phyloP scores from a whole-genome alignment of 2,888 invertebrate species.

The Criorhina ranunculi region DNA sequence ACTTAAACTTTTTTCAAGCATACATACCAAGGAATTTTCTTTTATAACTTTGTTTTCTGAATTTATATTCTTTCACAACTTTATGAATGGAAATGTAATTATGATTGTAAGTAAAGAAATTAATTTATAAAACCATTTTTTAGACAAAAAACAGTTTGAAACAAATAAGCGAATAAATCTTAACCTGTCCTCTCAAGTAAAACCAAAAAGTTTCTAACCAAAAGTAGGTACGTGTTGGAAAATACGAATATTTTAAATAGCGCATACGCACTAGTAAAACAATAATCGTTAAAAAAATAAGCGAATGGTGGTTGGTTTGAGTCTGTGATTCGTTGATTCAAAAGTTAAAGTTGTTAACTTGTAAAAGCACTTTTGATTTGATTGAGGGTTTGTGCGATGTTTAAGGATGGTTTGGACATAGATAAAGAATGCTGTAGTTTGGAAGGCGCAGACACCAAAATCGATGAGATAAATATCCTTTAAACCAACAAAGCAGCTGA shows the following conservation, averaged over 20 bases:
- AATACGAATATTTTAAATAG: slow-evolving; percentile 1
- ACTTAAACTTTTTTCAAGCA: too few relatives aligned
- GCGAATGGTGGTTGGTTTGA: background rate
- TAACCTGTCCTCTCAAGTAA: background rate
- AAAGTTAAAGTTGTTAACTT: background rate
- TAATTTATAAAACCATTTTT: slow-evolving; percentile 3
- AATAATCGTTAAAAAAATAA: background rate
- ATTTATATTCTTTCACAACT: background rate
- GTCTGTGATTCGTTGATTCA: background rate
- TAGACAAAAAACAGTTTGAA: background rate
- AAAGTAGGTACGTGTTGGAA: slow-evolving; percentile 11
- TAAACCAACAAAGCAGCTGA: too few relatives aligned
- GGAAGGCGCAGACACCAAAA: too few relatives aligned
- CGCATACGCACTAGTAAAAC: slow-evolving; percentile 8
- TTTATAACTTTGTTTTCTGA: background rate
- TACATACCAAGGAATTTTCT: background rate
- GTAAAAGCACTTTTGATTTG: background rate
- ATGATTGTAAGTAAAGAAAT: background rate
- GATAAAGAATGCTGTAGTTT: too few relatives aligned
- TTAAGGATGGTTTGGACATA: background rate
- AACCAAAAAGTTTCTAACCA: slow-evolving; percentile 15
- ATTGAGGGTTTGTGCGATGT: background rate
- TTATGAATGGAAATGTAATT: background rate
- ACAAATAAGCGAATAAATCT: background rate
- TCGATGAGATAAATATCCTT: too few relatives aligned